A percentile compares a stretch with the other conserved stretches of the same genome.
Conservation (phyloP, 1,140 invertebrate species). For the Platorchestia sp. region DNA sequence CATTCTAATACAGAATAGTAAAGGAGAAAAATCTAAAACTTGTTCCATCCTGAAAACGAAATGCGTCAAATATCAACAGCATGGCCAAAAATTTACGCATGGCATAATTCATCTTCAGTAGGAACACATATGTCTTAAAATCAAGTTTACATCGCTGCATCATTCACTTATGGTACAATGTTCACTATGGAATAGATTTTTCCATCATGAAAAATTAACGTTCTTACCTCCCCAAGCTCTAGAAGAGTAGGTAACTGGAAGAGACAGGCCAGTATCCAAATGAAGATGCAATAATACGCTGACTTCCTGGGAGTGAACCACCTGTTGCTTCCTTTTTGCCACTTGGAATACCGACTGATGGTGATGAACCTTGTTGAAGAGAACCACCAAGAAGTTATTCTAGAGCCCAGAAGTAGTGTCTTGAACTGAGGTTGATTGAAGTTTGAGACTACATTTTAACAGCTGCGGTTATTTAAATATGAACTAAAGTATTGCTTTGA, state of each 20-base stretch:
- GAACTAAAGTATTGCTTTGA: not conserved
- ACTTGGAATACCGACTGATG: constrained; percentile 22
- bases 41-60: too few relatives aligned
- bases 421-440: not conserved
- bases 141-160: too few relatives aligned
- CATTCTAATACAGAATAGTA: too few relatives aligned
- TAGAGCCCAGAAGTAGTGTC: not conserved
- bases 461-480: not conserved
- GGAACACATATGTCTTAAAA: too few relatives aligned
- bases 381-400: not conserved
- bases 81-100: too few relatives aligned
- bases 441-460: not conserved
- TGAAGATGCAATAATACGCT: constrained; percentile 52
- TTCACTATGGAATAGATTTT: not conserved
- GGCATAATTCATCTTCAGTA: too few relatives aligned
- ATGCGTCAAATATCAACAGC: too few relatives aligned
- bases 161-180: too few relatives aligned
- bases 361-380: constrained; percentile 5
- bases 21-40: too few relatives aligned
- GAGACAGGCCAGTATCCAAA: constrained; percentile 56
- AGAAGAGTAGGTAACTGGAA: constrained; percentile 57
- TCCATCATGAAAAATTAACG: not conserved
- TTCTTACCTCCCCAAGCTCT: constrained; percentile 22
- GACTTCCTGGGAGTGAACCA: constrained; percentile 59
- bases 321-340: not conserved